These are phyloP conservation scores for Hoplostethus mediterraneus DNA, from an alignment of 2,797 vertebrate species.

Conservation along the genomic window DNA sequence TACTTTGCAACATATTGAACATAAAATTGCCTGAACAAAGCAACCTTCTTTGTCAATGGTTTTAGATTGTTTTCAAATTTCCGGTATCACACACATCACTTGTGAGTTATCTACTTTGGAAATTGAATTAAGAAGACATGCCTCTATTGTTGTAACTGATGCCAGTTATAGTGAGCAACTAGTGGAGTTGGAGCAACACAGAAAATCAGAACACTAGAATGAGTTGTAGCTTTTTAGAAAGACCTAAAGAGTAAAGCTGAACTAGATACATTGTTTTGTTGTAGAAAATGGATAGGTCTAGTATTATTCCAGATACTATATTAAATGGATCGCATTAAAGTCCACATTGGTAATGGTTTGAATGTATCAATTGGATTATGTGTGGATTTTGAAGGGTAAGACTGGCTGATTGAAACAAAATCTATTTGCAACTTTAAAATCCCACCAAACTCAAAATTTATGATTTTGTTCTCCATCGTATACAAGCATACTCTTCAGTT, in stretches of 20 bases:
- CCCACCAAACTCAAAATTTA: conserved; percentile 11
- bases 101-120: conserved; percentile 39
- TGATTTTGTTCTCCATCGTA: too few species aligned
- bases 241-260: conserved; percentile 24
- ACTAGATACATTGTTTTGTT: conserved; percentile 32
- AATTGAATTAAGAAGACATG: conserved; percentile 28
- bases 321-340: conserved; percentile 38
- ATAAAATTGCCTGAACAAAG: conserved; percentile 51
- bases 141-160: conserved; percentile 30
- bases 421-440: conserved; percentile 29
- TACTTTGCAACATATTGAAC: conserved; percentile 46
- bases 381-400: conserved; percentile 18
- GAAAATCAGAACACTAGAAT: conserved; percentile 52
- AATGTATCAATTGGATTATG: conserved; percentile 41
- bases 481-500: too few species aligned
- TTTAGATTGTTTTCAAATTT: conserved; percentile 50
- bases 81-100: conserved; percentile 44
- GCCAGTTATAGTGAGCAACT: conserved; percentile 56
- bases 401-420: conserved; percentile 32
- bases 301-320: conserved; percentile 26
- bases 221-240: conserved; percentile 37
- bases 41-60: conserved; percentile 56
- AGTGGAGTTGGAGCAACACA: conserved; percentile 41
- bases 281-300: conserved; percentile 37
- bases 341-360: conserved; percentile 28